A percentile compares a stretch with the other conserved stretches of the same genome.
Conservation (phyloP, 2,888 invertebrate genomes). For the Leucania comma region DNA sequence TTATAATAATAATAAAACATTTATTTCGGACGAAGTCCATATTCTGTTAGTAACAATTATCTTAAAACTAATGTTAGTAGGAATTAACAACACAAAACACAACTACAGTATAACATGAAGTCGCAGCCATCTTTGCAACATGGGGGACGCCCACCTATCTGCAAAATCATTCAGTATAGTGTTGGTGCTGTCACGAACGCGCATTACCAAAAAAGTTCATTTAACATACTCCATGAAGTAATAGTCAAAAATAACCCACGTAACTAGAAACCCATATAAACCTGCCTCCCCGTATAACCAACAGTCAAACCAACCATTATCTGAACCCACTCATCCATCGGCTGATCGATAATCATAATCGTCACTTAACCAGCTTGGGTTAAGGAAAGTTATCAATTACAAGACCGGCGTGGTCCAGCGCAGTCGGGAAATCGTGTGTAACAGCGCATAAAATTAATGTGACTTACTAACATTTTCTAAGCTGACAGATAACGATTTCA, state of each 20-base stretch:
- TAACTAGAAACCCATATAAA: not conserved
- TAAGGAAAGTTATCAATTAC: slow-evolving; percentile 80
- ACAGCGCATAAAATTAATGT: slow-evolving; percentile 77
- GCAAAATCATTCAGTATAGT: too few relatives aligned
- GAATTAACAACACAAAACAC: too few relatives aligned
- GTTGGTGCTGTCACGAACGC: too few relatives aligned
- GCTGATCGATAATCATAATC: slow-evolving; percentile 52
- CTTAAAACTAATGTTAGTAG: too few relatives aligned
- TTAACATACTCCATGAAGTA: not conserved
- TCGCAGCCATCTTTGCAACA: too few relatives aligned
- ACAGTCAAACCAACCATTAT: not conserved
- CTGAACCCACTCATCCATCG: slow-evolving; percentile 17
- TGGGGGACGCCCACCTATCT: too few relatives aligned
- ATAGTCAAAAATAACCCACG: not conserved
- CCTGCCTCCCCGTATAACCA: not conserved
- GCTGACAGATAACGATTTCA: slow-evolving; percentile 66
- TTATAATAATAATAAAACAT: too few relatives aligned
- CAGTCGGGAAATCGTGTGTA: slow-evolving; percentile 76
- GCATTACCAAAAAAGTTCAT: not conserved
- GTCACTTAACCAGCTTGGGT: slow-evolving; percentile 42
- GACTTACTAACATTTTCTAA: slow-evolving; percentile 72
- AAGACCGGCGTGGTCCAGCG: slow-evolving; percentile 50
- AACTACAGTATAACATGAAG: too few relatives aligned
- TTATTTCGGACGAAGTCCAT: too few relatives aligned
- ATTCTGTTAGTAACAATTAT: too few relatives aligned